These are phyloP conservation scores for Antheraea pernyi DNA, from an alignment of 1,140 invertebrate genomes.

Conservation along the genomic window DNA sequence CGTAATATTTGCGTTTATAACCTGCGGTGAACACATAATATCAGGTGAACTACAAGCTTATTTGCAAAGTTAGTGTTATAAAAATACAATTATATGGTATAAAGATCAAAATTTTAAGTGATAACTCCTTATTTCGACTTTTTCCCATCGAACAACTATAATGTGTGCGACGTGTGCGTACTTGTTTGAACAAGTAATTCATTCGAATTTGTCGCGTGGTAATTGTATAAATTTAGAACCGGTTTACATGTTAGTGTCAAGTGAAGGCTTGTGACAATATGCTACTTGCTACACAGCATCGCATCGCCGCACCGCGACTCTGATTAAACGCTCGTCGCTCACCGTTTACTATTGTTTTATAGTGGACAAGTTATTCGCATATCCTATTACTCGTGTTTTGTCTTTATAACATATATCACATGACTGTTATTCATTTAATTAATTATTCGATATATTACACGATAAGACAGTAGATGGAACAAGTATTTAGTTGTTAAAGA, in stretches of 20 bases:
- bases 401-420: background rate
- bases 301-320: background rate
- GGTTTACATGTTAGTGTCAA: slow-evolving; percentile 33
- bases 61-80: too few relatives aligned
- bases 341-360: slow-evolving; percentile 41
- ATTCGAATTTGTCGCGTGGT: slow-evolving; percentile 10
- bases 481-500: too few relatives aligned
- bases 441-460: background rate
- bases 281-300: slow-evolving; percentile 29
- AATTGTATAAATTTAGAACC: slow-evolving; percentile 24
- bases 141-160: background rate
- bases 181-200: slow-evolving; percentile 8
- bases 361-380: slow-evolving; percentile 31
- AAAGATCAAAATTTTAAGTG: too few relatives aligned
- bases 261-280: slow-evolving; percentile 44
- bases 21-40: too few relatives aligned
- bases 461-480: too few relatives aligned
- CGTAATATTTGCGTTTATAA: too few relatives aligned
- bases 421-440: background rate
- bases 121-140: too few relatives aligned
- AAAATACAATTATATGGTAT: too few relatives aligned
- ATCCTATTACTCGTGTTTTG: slow-evolving; percentile 3
- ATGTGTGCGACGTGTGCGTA: background rate
- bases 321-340: slow-evolving; percentile 18
- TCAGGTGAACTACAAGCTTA: too few relatives aligned